Percentiles rank a stretch among this genome's conserved stretches.
Evolutionary conservation across 2,113 vertebrate species (phyloP).

Genomic region (Trogon surrucura): DNA sequence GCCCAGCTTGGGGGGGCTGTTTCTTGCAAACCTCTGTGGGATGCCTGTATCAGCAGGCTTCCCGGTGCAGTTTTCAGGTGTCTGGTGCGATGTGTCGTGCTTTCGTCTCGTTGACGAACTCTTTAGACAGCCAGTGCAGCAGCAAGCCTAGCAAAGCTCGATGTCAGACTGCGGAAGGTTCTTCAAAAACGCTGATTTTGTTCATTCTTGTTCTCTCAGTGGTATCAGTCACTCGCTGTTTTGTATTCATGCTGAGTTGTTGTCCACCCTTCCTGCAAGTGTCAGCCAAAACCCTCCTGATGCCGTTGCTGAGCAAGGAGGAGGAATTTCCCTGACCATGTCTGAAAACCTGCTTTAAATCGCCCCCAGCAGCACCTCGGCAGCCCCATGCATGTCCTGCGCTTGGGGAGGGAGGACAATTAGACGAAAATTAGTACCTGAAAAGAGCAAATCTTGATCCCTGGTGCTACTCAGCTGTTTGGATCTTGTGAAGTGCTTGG

Average conservation of each 20-base stretch:
- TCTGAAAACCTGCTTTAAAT: background rate
- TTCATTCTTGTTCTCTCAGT: background rate
- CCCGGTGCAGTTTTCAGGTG: background rate
- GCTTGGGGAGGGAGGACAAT: background rate
- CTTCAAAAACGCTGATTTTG: background rate
- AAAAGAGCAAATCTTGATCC: background rate
- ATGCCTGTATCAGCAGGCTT: background rate
- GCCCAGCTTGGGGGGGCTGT: background rate
- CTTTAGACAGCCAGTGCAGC: background rate
- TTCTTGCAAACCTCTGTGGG: background rate
- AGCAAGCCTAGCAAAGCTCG: background rate
- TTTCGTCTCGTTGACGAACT: background rate
- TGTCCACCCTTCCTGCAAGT: background rate
- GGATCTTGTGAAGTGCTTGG: background rate
- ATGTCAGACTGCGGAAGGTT: background rate
- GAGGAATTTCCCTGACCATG: background rate
- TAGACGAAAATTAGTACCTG: background rate
- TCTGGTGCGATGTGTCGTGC: background rate
- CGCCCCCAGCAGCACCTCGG: background rate
- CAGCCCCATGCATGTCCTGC: background rate
- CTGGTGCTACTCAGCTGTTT: background rate
- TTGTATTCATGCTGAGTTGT: background rate
- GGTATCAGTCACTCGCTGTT: accelerated
- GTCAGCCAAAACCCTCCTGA: background rate
- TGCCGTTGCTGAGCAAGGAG: background rate